Percentiles rank a stretch among this genome's conserved stretches.
phyloP scores from a whole-genome alignment of 2,113 vertebrate genomes.

The Cyrtonyx montezumae region DNA sequence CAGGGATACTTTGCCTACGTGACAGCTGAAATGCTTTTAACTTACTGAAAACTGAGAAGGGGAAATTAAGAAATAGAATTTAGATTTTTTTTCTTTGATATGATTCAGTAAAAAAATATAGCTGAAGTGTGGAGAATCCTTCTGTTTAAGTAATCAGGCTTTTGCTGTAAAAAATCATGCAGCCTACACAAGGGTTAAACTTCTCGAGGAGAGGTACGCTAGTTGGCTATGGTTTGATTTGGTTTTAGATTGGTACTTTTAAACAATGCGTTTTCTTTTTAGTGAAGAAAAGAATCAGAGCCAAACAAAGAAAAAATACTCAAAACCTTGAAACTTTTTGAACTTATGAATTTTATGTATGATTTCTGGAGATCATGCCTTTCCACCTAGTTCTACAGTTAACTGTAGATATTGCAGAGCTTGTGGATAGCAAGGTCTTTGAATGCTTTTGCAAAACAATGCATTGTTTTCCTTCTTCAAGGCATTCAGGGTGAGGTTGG shows the following conservation, averaged over 20 bases:
- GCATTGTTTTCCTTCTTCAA: not conserved
- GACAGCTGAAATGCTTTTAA: not conserved
- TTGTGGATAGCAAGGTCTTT: not conserved
- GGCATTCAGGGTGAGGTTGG: not conserved
- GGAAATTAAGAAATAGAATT: not conserved
- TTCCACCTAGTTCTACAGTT: not conserved
- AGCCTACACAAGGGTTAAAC: not conserved
- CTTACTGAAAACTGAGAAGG: not conserved
- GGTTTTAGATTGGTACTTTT: not conserved
- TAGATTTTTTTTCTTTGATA: not conserved
- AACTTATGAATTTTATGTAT: no score
- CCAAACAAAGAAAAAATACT: not conserved
- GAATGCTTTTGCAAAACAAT: not conserved
- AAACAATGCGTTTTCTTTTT: not conserved
- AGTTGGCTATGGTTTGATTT: not conserved
- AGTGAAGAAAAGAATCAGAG: not conserved
- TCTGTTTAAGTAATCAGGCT: not conserved
- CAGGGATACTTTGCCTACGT: fast-evolving
- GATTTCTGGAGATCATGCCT: not conserved
- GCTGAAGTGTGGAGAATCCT: not conserved
- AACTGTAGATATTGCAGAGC: not conserved
- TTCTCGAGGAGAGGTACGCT: not conserved
- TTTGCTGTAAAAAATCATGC: not conserved
- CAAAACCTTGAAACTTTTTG: not conserved
- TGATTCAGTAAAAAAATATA: not conserved